Percentiles rank a stretch among this genome's conserved stretches.
Evolutionary conservation across 2,113 vertebrate species (phyloP).

Genomic region (Pelecanoides urinatrix): DNA sequence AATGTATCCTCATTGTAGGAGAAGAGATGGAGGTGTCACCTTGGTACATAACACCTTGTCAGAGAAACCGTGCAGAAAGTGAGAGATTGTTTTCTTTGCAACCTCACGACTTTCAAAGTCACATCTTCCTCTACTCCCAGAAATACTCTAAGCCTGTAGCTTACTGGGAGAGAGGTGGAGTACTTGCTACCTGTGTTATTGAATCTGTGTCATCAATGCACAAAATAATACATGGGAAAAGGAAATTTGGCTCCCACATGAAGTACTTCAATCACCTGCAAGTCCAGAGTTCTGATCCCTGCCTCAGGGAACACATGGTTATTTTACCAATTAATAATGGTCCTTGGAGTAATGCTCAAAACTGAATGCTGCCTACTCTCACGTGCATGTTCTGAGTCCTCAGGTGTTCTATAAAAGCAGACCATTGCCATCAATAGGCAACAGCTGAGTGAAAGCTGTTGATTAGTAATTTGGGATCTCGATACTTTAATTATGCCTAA

Average conservation of each 20-base stretch:
- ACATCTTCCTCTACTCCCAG: background rate
- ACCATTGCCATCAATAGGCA: background rate
- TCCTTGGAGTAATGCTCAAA: background rate
- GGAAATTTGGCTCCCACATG: background rate
- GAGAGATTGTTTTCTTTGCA: background rate
- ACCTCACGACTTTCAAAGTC: background rate
- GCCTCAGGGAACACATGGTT: background rate
- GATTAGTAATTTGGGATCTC: background rate
- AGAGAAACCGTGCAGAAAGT: background rate
- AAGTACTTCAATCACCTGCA: background rate
- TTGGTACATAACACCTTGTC: background rate
- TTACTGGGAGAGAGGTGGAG: background rate
- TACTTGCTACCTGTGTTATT: background rate
- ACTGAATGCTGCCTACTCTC: background rate
- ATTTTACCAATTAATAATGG: background rate
- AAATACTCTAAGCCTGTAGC: background rate
- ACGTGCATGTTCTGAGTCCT: background rate
- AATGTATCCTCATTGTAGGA: background rate
- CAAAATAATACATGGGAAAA: background rate
- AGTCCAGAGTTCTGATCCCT: background rate
- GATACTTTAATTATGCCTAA: background rate
- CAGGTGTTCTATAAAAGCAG: background rate
- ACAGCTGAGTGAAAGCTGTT: background rate
- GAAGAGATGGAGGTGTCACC: background rate
- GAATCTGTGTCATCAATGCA: background rate